Conservation (phyloP, 2,888 invertebrate genomes). For the Acleris literana region DNA sequence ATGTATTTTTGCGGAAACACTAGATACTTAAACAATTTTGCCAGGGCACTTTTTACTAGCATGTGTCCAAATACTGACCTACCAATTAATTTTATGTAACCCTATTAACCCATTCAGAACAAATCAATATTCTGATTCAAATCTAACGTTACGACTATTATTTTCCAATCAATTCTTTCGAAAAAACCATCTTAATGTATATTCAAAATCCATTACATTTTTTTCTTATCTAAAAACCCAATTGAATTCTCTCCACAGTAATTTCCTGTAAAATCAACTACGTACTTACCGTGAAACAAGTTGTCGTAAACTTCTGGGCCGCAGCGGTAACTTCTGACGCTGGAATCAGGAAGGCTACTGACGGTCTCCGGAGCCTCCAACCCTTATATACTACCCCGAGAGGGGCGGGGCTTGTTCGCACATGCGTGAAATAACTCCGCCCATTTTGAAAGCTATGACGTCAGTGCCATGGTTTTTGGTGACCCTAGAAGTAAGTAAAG, state of each 20-base stretch:
- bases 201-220: no score
- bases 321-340: constrained; percentile 49
- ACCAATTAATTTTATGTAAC: no score
- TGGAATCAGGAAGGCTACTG: constrained; percentile 47
- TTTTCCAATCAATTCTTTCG: no score
- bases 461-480: constrained; percentile 39
- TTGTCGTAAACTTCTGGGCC: constrained; percentile 65
- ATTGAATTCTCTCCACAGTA: background rate
- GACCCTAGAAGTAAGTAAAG: constrained; percentile 7
- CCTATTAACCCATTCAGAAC: no score
- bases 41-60: no score
- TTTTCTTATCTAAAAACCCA: background rate
- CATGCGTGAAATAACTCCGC: constrained; percentile 59
- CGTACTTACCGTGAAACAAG: constrained; percentile 68
- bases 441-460: constrained; percentile 62
- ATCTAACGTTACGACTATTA: no score
- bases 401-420: constrained; percentile 63
- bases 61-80: no score
- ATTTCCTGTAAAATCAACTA: constrained; percentile 18
- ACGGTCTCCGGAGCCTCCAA: constrained; percentile 39
- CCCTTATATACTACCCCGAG: constrained; percentile 64
- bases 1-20: no score
- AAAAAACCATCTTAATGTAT: no score
- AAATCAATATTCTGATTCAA: no score
- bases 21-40: no score